A percentile compares a stretch with the other conserved stretches of the same genome.
Conservation (phyloP, 2,113 vertebrate species). For the Dicentrarchus labrax region DNA sequence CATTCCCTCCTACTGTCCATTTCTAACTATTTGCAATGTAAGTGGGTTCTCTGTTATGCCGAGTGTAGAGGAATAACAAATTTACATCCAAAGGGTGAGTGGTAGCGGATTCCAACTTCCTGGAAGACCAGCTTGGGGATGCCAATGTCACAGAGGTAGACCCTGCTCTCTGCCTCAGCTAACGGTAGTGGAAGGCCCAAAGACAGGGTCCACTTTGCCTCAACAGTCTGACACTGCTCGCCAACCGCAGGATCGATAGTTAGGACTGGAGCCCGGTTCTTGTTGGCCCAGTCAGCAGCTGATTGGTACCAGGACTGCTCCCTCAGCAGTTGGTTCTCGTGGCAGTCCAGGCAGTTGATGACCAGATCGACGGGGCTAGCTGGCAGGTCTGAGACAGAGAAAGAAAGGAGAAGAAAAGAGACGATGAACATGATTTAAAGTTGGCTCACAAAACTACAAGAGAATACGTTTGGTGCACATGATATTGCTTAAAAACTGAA, state of each 20-base stretch:
- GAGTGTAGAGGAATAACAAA: slow-evolving; percentile 94
- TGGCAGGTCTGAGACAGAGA: slow-evolving; percentile 87
- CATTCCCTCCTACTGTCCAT: neutral
- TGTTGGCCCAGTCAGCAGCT: slow-evolving; percentile 93
- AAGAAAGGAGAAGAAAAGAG: slow-evolving; percentile 6
- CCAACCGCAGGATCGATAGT: slow-evolving; percentile 92
- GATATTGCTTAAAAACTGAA: neutral
- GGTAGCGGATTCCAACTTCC: slow-evolving; percentile 93
- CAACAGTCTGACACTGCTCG: slow-evolving; percentile 86
- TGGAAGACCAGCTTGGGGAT: slow-evolving; percentile 92
- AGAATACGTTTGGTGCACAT: neutral
- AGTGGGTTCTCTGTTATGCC: slow-evolving; percentile 72
- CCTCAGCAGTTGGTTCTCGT: slow-evolving; percentile 90
- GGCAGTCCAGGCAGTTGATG: slow-evolving; percentile 95
- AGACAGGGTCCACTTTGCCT: slow-evolving; percentile 93
- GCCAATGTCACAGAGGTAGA: slow-evolving; percentile 95
- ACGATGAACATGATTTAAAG: neutral
- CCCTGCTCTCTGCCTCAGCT: slow-evolving; percentile 87
- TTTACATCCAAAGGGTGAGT: slow-evolving; percentile 94
- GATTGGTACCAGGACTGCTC: slow-evolving; percentile 95
- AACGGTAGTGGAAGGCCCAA: slow-evolving; percentile 90
- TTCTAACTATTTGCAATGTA: neutral
- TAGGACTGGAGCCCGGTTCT: slow-evolving; percentile 92
- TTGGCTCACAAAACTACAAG: neutral
- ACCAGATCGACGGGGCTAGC: slow-evolving; percentile 92